Percentiles rank a stretch among this genome's conserved stretches.
Conservation (phyloP, 2,113 vertebrate genomes). For the Ranitomeya imitator region DNA sequence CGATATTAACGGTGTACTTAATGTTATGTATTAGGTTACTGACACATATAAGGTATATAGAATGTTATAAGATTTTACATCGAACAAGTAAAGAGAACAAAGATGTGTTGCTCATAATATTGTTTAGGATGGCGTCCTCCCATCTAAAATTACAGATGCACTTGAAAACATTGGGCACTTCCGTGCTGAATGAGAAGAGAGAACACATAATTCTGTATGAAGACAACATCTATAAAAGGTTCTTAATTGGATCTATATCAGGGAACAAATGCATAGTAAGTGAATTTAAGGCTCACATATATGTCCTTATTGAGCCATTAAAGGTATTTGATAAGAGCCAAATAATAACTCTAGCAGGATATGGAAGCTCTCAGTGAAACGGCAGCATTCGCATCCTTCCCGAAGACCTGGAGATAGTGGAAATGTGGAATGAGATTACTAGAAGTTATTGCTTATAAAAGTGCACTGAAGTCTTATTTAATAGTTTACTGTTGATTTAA, state of each 20-base stretch:
- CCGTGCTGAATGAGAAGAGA: background rate
- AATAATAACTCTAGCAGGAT: background rate
- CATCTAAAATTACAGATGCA: conserved; percentile 30
- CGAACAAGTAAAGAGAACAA: conserved; percentile 11
- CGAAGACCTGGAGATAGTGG: background rate
- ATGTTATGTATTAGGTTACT: conserved; percentile 25
- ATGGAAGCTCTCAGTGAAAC: background rate
- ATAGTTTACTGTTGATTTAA: background rate
- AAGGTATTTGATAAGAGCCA: background rate
- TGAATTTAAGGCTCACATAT: background rate
- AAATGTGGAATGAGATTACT: no score
- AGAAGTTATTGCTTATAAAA: background rate
- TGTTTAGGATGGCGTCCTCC: background rate
- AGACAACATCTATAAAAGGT: background rate
- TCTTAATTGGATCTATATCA: conserved; percentile 26
- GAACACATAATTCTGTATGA: background rate
- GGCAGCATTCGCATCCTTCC: background rate
- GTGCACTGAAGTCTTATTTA: background rate
- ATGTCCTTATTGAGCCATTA: conserved; percentile 19
- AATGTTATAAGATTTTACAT: conserved; percentile 25
- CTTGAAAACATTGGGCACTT: conserved; percentile 15
- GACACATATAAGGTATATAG: background rate
- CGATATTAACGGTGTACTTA: conserved; percentile 3
- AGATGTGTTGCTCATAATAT: conserved; percentile 1
- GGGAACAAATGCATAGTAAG: conserved; percentile 4